Percentiles rank a stretch among this genome's conserved stretches.
These are phyloP conservation scores for Leptopilina boulardi DNA, from an alignment of 1,140 invertebrate species.

Conservation along the genomic window DNA sequence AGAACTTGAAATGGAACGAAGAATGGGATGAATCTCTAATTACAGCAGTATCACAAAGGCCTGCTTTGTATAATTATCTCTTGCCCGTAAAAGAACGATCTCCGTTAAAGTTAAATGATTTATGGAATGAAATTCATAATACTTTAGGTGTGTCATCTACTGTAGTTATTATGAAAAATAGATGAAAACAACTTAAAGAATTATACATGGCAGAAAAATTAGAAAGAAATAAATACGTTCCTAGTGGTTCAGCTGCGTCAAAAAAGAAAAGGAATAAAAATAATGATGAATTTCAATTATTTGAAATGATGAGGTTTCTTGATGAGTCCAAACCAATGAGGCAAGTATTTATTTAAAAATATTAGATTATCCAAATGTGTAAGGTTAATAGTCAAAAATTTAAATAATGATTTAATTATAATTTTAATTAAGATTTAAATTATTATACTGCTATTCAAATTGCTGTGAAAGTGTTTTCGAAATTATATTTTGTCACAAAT, in stretches of 20 bases:
- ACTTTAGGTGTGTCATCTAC: not conserved
- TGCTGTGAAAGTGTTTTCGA: too few species aligned
- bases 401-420: too few species aligned
- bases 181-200: not conserved
- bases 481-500: too few species aligned
- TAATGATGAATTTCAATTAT: not conserved
- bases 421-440: too few species aligned
- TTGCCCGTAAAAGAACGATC: not conserved
- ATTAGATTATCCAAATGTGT: too few species aligned
- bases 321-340: not conserved
- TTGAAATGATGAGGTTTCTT: conserved; percentile 5
- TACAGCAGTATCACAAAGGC: not conserved
- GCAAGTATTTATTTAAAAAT: not conserved
- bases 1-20: not conserved
- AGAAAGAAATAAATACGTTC: not conserved
- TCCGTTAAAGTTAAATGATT: not conserved
- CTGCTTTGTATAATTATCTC: conserved; percentile 6
- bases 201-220: not conserved
- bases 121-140: not conserved
- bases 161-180: not conserved
- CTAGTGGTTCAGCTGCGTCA: not conserved
- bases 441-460: too few species aligned
- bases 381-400: too few species aligned
- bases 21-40: not conserved
- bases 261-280: not conserved